Evolutionary conservation across 2,113 vertebrate genomes (phyloP), one percentile per base, ranked within the genome.

Genomic region (Procavia capensis): DNA sequence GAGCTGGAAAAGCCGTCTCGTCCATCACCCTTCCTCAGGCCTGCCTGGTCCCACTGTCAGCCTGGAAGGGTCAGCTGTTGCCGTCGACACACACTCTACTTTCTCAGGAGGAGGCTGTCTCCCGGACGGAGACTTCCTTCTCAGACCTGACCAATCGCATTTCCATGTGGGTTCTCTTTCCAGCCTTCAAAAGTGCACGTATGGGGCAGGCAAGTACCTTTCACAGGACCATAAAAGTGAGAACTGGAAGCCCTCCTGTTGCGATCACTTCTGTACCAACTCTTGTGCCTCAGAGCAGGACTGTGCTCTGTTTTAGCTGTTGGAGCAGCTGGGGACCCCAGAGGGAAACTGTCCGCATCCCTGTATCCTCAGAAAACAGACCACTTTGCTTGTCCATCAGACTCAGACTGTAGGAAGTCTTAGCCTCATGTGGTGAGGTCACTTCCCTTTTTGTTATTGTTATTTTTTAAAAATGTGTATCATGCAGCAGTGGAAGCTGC

Each of bases 141-240:
- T 85, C 43, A 36, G 14, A 57, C 14, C 31, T 88, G 43, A 43
- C 34, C 6, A 47, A 0, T 87, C 45, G 54, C 13, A 68, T 47
- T 47, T 81, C 39, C 50, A 31, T 50, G n/a, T 74, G 41, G 20
- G 25, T 34, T 85, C n/a, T 29, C 59, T 72, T 14, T 7, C 31
- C 54, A 2, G 1, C 9, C 24, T 94, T 66, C 74, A 88, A 74
- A 47, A 70, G 31, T 7, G 3, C 34, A 9, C 45, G 4, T 27
- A 5, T n/a, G 9, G 9, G 5, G 0, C 29, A 31, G 5, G 0
- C 29, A 31, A 25, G 19, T 41, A 22, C 39, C 59, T 47, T n/a
- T 50, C 54, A 72, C 4, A 66, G 17, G n/a, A 45, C 57, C 41
- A 2, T 27, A 27, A 63, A 39, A n/a, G 68, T 9, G 19, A n/a